Conservation (phyloP, 2,888 invertebrate genomes). For the Enoplolaimus lenunculus region DNA sequence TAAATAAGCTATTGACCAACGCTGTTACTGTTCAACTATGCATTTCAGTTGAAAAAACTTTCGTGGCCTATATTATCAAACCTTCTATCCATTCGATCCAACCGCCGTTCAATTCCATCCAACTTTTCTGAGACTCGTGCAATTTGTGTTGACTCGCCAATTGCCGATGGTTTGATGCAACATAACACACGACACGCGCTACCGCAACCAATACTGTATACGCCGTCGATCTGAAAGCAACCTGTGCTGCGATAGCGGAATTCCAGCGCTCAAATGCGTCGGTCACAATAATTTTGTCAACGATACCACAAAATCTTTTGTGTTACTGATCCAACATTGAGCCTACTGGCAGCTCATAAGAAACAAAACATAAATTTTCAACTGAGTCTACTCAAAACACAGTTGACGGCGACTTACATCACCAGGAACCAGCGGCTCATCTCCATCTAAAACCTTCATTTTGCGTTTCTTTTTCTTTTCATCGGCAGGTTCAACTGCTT, state of each 20-base stretch:
- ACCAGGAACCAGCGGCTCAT: slow-evolving; percentile 11
- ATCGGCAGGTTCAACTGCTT: slow-evolving; percentile 21
- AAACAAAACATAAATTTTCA: no score
- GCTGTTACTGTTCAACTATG: no score
- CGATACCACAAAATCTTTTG: no score
- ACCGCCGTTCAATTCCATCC: slow-evolving; percentile 30
- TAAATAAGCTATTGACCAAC: no score
- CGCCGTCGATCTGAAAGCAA: slow-evolving; percentile 28
- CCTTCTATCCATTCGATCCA: slow-evolving; percentile 33
- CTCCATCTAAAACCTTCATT: slow-evolving; percentile 30
- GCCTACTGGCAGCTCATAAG: no score
- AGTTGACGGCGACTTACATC: slow-evolving; percentile 5
- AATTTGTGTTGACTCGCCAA: slow-evolving; percentile 26
- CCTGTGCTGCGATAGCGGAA: no score
- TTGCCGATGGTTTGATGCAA: slow-evolving; percentile 29
- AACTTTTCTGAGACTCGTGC: slow-evolving; percentile 31
- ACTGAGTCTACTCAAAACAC: no score
- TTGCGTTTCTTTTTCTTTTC: slow-evolving; percentile 23
- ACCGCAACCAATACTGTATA: slow-evolving; percentile 33
- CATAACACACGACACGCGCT: slow-evolving; percentile 33
- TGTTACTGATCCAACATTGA: no score
- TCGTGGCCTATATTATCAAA: no score
- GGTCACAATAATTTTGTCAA: no score
- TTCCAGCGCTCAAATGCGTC: no score
- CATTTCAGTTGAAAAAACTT: no score